Conservation (phyloP, 2,113 vertebrate genomes). For the Callospermophilus lateralis region DNA sequence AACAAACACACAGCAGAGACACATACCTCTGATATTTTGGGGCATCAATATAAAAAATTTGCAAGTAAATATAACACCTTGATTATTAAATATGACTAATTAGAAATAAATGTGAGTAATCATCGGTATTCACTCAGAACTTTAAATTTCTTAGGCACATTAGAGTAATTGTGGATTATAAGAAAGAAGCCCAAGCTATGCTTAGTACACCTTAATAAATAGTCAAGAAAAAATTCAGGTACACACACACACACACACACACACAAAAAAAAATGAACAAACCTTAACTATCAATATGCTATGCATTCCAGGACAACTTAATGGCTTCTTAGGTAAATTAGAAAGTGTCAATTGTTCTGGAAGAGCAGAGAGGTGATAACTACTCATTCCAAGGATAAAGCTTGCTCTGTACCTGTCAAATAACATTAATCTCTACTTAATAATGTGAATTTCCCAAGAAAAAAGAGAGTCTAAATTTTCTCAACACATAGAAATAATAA, state of each 20-base stretch:
- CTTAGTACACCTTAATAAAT: neutral
- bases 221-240: neutral
- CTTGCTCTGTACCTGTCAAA: neutral
- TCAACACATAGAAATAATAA: neutral
- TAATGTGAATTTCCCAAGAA: neutral
- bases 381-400: neutral
- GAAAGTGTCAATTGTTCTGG: neutral
- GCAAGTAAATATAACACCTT: neutral
- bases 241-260: too few relatives aligned
- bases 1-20: neutral
- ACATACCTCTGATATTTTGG: neutral
- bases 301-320: neutral
- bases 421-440: neutral
- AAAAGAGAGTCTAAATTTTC: neutral
- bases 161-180: neutral
- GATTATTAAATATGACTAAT: neutral
- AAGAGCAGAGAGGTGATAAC: neutral
- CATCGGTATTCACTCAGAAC: neutral
- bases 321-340: neutral
- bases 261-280: neutral
- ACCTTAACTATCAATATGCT: neutral
- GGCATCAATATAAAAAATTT: neutral
- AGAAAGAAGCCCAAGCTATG: neutral
- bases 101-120: neutral
- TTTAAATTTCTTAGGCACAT: neutral